Conservation (phyloP, 1,140 invertebrate species). For the fruit fly (Drosophila melanogaster) region Release_6_plus_ISO1_MT NT_033777.3:11610501-11611000, state of each 20-base stretch:
- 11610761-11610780: conserved; percentile 41
- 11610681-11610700: conserved; percentile 20
- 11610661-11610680: conserved; percentile 25
- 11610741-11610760: conserved; percentile 24
- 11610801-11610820: conserved; percentile 66
- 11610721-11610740: conserved; percentile 57
- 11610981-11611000: conserved; percentile 20
- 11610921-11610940: not conserved
- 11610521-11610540: not conserved
- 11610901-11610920: not conserved
- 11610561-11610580: conserved; percentile 8
- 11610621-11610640: conserved; percentile 46
- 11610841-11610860: conserved; percentile 50
- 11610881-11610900: conserved; percentile 2
- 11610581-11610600: conserved; percentile 52
- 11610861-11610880: not conserved
- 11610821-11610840: conserved; percentile 76
- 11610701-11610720: conserved; percentile 47
- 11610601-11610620: conserved; percentile 19
- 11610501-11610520: conserved; percentile 13
- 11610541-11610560: not conserved
- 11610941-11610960: not conserved
- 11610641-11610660: conserved; percentile 31
- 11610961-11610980: conserved; percentile 9
- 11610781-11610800: conserved; percentile 72